These are phyloP conservation scores for Halcyon leucocephala DNA, from an alignment of 2,797 vertebrate species.

Conservation along the genomic window DNA sequence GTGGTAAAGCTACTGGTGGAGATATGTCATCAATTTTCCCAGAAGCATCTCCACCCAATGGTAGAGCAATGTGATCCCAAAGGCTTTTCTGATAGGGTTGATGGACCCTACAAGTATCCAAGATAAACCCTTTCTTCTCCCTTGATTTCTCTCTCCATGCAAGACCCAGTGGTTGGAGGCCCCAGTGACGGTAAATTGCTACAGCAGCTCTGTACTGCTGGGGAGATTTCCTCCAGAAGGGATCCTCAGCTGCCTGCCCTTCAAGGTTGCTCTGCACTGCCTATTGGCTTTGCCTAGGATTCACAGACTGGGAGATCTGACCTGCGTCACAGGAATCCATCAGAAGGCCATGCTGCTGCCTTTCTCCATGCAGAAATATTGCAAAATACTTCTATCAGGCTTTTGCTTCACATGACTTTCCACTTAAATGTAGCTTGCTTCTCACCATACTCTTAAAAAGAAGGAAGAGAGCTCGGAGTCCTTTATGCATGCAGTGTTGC, in stretches of 20 bases:
- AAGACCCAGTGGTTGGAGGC: neutral
- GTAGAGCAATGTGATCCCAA: neutral
- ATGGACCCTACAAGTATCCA: neutral
- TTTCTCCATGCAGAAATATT: neutral
- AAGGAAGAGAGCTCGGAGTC: neutral
- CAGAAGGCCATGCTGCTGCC: neutral
- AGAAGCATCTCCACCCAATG: rapidly evolving
- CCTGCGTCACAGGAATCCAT: neutral
- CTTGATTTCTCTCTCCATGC: neutral
- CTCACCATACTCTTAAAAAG: neutral
- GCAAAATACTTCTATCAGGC: neutral
- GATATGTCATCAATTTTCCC: neutral
- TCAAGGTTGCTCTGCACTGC: neutral
- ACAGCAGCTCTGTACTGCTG: neutral
- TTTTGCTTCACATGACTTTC: neutral
- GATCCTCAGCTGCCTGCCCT: neutral
- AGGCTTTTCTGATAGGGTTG: neutral
- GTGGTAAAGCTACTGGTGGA: neutral
- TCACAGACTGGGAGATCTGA: neutral
- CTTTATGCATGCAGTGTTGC: neutral
- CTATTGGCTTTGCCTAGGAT: neutral
- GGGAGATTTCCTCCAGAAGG: neutral
- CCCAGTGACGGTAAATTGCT: neutral
- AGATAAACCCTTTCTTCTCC: neutral
- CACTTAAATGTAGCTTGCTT: neutral